phyloP scores from a whole-genome alignment of 2,797 vertebrate genomes.

The Acipenser oxyrinchus region DNA sequence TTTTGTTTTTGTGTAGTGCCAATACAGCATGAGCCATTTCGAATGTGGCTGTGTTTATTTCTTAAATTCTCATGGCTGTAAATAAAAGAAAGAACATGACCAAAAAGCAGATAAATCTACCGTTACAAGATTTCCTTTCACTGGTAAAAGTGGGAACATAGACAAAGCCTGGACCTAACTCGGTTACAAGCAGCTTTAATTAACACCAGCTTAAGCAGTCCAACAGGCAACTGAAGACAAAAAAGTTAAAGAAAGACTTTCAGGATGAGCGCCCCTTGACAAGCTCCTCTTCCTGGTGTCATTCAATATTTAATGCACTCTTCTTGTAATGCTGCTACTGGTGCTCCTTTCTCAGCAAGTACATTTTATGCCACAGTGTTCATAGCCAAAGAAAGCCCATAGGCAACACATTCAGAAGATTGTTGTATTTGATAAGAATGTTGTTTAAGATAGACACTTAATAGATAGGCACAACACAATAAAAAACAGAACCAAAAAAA shows the following conservation, averaged over 20 bases:
- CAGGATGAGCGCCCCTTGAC: conserved; percentile 56
- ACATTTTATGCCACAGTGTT: conserved; percentile 54
- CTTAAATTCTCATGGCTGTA: conserved; percentile 18
- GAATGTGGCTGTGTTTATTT: conserved; percentile 13
- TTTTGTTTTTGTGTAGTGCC: too few relatives aligned
- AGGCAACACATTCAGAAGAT: too few relatives aligned
- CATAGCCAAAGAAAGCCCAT: too few relatives aligned
- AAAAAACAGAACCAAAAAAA: too few relatives aligned
- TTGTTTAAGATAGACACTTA: too few relatives aligned
- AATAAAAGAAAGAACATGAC: conserved; percentile 16
- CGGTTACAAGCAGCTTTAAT: conserved; percentile 63
- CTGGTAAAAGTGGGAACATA: conserved; percentile 28
- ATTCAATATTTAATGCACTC: conserved; percentile 64
- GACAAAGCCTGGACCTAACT: conserved; percentile 46
- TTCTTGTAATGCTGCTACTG: conserved; percentile 52
- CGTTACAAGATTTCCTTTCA: conserved; percentile 27
- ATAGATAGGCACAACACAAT: too few relatives aligned
- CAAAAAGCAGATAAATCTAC: conserved; percentile 18
- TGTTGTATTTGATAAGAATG: too few relatives aligned
- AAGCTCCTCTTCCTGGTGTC: conserved; percentile 54
- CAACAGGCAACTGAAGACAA: conserved; percentile 44
- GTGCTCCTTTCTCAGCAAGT: conserved; percentile 55
- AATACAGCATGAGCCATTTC: conserved; percentile 3
- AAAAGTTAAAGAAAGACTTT: conserved; percentile 61
- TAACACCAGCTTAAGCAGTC: conserved; percentile 62